A percentile compares a stretch with the other conserved stretches of the same genome.
These are phyloP conservation scores for Pseudorasbora parva DNA, from an alignment of 2,113 vertebrate genomes.

Conservation along the genomic window DNA sequence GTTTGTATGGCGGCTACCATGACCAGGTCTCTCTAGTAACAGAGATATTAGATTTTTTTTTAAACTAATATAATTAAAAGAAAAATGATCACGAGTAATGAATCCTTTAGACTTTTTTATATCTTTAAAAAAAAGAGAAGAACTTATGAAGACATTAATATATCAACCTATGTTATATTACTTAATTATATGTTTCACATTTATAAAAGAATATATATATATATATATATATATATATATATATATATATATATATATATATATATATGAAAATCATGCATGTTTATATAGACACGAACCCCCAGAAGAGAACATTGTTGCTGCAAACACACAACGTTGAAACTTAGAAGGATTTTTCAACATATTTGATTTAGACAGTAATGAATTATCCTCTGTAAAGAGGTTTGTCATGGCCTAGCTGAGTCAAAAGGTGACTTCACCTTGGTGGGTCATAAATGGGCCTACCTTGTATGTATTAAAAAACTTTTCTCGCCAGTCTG, in stretches of 20 bases:
- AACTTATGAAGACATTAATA: too few relatives aligned
- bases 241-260: too few relatives aligned
- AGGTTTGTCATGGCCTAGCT: too few relatives aligned
- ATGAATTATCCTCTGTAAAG: background rate
- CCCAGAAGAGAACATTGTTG: background rate
- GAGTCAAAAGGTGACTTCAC: background rate
- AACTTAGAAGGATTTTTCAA: background rate
- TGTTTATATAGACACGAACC: background rate
- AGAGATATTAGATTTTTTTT: too few relatives aligned
- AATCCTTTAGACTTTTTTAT: background rate
- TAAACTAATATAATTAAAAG: too few relatives aligned
- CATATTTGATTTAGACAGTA: slow-evolving; percentile 19
- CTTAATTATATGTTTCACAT: too few relatives aligned
- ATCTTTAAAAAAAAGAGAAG: too few relatives aligned
- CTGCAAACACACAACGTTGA: background rate
- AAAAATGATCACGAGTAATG: background rate
- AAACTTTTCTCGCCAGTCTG: slow-evolving; percentile 90
- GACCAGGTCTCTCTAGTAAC: background rate
- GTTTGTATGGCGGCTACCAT: slow-evolving; percentile 29
- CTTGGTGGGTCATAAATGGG: background rate
- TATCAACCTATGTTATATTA: too few relatives aligned
- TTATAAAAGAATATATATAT: too few relatives aligned
- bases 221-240: too few relatives aligned
- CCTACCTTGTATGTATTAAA: slow-evolving; percentile 92
- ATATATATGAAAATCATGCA: too few relatives aligned